These are phyloP conservation scores for Solenodon paradoxus DNA, from an alignment of 2,113 vertebrate species.

Conservation along the genomic window DNA sequence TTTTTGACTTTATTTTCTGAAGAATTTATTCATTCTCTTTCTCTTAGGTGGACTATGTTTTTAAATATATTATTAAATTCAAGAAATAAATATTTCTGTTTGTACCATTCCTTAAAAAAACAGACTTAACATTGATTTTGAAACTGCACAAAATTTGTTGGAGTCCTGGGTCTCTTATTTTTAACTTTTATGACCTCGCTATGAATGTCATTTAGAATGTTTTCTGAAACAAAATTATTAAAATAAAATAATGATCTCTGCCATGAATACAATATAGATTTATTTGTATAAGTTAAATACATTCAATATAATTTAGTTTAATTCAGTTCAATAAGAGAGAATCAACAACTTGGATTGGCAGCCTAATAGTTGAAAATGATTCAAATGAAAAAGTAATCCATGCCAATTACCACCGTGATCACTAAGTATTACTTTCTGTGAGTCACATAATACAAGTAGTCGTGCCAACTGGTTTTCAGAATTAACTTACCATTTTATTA, in stretches of 20 bases:
- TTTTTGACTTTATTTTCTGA: not conserved
- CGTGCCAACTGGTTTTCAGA: not conserved
- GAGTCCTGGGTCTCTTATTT: not conserved
- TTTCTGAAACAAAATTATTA: not conserved
- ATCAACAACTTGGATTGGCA: no score
- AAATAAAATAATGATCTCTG: not conserved
- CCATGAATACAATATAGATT: not conserved
- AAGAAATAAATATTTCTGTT: no score
- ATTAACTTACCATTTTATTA: not conserved
- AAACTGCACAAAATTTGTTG: not conserved
- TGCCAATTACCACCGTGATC: accelerated
- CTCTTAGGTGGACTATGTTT: not conserved
- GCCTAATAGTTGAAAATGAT: not conserved
- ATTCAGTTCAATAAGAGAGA: not conserved
- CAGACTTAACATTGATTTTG: not conserved
- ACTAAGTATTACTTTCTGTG: accelerated
- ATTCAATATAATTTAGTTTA: not conserved
- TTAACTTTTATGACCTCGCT: not conserved
- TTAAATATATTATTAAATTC: not conserved
- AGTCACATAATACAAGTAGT: not conserved
- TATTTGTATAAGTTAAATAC: not conserved
- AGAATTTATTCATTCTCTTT: not conserved
- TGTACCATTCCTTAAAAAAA: no score
- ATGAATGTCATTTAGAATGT: not conserved
- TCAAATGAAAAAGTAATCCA: not conserved